Percentiles rank a stretch among this genome's conserved stretches.
These are phyloP conservation scores for Gnathonemus echidnorhynchus DNA, from an alignment of 2,113 vertebrate species.

Conservation along the genomic window DNA sequence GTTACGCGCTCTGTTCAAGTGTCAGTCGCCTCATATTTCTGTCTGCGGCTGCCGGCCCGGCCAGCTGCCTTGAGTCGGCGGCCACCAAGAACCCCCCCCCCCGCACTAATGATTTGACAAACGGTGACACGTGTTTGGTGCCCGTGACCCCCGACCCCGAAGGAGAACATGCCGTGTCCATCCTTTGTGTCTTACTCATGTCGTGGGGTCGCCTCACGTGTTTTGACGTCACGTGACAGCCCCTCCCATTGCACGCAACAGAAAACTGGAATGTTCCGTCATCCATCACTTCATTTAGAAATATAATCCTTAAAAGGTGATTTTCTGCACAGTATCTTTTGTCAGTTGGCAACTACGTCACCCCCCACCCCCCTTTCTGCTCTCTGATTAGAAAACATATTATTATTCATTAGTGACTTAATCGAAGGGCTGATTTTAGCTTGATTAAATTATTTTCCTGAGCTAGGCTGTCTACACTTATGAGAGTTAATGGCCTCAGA, in stretches of 20 bases:
- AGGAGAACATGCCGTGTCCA: not conserved
- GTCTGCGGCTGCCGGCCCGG: conserved; percentile 34
- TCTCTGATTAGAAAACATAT: conserved; percentile 21
- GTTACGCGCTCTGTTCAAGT: conserved; percentile 33
- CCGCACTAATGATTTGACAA: conserved; percentile 28
- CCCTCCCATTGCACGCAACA: not conserved
- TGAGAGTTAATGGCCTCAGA: not conserved
- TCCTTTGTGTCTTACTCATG: conserved; percentile 24
- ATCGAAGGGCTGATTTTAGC: conserved; percentile 17
- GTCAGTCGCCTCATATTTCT: conserved; percentile 45
- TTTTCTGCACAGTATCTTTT: not conserved
- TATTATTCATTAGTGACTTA: conserved; percentile 21
- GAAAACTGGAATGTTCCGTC: not conserved
- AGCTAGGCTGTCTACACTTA: not conserved
- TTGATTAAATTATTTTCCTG: conserved; percentile 22
- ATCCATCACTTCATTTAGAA: not conserved
- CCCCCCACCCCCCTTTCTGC: not conserved
- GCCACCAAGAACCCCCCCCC: conserved; percentile 8
- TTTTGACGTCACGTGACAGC: not conserved
- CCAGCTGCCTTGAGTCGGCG: not conserved
- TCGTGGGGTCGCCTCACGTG: conserved; percentile 38
- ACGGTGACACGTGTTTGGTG: conserved; percentile 23
- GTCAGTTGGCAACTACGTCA: not conserved
- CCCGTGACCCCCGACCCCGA: conserved; percentile 22
- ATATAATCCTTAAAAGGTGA: not conserved